Base-by-base conservation (phyloP, 2,797 vertebrate genomes). In the Parotocinclus haroldoi region DNA sequence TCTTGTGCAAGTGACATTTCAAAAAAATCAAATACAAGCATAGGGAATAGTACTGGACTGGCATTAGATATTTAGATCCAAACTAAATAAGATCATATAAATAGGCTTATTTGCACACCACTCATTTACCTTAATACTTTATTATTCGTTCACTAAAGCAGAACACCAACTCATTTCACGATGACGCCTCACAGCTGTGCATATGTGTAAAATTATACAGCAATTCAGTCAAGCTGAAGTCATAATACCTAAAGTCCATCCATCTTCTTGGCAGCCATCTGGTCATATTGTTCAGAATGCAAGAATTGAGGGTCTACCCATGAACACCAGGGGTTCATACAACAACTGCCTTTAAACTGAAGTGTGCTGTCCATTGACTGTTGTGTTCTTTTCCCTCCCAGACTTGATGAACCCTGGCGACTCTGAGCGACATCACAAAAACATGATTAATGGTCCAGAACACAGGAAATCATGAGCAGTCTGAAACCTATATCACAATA, bases 251-350 rank as follows among this genome's bases (percentile, higher is more conserved):
- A 87, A 85, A 86, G 86, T 86, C 85, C 86, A 90, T 90, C 85
- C 85, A 87, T 89, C 88, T 90, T 88, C 80, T 84, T 90, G 87
- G 85, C 87, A 89, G 85, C 86, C 86, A 87, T 87, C 86, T 89
- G 87, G 86, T 74, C 59, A 58, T 76, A 82, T 86, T 84, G 86
- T 88, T 84, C 67, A 76, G 79, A 73, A 79, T 76, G 76, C 75
- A 73, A 63, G 73, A 77, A 73, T 73, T 60, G 57, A 71, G 67
- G 67, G 74, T 60, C 72, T 76, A 74, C 65, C 69, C 66, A 62
- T 54, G 60, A 78, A 73, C 76, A 66, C 59, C 67, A 73, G 69
- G 70, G 74, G 68, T 66, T 66, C 66, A 49, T 53, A 82, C 79
- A 80, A 79, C 76, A 72, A 80, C 75, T 78, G 76, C 84, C 81